Percentiles rank a stretch among this genome's conserved stretches.
These are phyloP conservation scores for Magallana nippona DNA, from an alignment of 2,888 invertebrate genomes.

Conservation along the genomic window DNA sequence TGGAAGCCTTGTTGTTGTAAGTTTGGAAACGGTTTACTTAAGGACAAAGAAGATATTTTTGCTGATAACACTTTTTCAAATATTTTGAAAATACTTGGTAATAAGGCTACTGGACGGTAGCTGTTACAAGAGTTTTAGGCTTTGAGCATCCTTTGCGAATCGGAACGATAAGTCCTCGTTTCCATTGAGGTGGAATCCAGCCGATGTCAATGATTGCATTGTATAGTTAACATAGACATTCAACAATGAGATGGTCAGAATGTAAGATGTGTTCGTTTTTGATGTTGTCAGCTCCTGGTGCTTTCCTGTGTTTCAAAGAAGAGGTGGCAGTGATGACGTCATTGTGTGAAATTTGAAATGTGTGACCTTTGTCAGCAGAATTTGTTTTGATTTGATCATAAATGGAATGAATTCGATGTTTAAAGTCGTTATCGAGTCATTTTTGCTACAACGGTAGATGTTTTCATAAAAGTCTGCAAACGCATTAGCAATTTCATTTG, in stretches of 20 bases:
- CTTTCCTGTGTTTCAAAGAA: conserved; percentile 1
- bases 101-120: conserved; percentile 17
- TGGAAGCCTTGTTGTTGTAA: conserved; percentile 21
- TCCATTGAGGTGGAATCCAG: not conserved
- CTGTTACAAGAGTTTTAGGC: conserved; percentile 28
- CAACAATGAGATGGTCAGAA: not conserved
- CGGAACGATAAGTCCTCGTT: conserved; percentile 6
- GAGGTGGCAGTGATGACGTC: not conserved
- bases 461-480: conserved; percentile 35
- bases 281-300: not conserved
- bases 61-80: not conserved
- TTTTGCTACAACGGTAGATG: not conserved
- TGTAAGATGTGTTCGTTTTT: conserved; percentile 18
- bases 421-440: conserved; percentile 10
- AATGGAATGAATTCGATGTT: not conserved
- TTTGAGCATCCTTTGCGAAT: conserved; percentile 9
- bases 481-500: not conserved
- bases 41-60: not conserved
- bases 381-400: conserved; percentile 1
- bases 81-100: conserved; percentile 19
- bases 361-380: not conserved
- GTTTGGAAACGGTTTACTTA: conserved; percentile 1
- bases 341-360: not conserved
- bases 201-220: not conserved
- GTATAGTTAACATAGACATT: not conserved